phyloP scores from a whole-genome alignment of 2,797 vertebrate species.

The Gila robusta region DNA sequence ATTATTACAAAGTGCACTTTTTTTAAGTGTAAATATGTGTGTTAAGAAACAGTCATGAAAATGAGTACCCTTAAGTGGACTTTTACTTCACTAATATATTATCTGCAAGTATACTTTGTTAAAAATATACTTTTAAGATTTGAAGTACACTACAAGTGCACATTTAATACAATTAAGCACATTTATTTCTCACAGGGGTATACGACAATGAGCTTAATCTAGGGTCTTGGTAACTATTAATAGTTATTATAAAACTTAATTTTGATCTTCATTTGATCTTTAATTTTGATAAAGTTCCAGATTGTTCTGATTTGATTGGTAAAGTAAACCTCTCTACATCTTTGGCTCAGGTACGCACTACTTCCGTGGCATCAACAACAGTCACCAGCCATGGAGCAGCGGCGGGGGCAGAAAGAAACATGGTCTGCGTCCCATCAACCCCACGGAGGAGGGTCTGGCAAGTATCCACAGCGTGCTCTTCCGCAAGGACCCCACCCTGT shows the following conservation, averaged over 20 bases:
- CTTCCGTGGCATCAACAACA: slow-evolving; percentile 92
- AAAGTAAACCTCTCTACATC: not conserved
- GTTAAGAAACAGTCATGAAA: not conserved
- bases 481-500: slow-evolving; percentile 90
- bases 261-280: not conserved
- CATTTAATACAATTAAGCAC: not conserved
- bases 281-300: not conserved
- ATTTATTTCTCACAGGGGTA: not conserved
- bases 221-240: not conserved
- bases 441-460: slow-evolving; percentile 94
- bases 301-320: not conserved
- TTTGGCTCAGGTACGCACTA: slow-evolving; percentile 89
- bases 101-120: not conserved
- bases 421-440: slow-evolving; percentile 88
- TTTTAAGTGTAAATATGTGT: no score
- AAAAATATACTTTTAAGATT: not conserved
- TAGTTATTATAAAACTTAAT: not conserved
- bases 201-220: not conserved
- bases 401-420: slow-evolving; percentile 81
- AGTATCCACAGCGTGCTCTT: slow-evolving; percentile 95
- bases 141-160: not conserved
- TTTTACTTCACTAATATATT: no score
- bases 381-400: slow-evolving; percentile 90
- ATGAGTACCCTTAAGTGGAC: not conserved
- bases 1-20: no score